These are phyloP conservation scores for Pegoplata infirma DNA, from an alignment of 2,888 invertebrate genomes.

Conservation along the genomic window DNA sequence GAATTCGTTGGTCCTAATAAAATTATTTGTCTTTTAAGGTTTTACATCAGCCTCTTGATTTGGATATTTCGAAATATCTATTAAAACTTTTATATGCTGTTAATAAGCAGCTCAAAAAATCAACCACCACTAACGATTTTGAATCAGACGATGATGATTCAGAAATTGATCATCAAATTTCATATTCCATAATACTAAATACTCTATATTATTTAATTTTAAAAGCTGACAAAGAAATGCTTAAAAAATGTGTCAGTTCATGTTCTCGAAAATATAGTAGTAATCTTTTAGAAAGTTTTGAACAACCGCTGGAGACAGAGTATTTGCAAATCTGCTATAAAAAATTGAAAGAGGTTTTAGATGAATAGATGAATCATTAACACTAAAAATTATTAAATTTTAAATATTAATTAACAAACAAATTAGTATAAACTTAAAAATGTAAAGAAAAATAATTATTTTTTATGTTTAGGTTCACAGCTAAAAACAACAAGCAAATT, in stretches of 20 bases:
- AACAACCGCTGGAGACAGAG: constrained; percentile 64
- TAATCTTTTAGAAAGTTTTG: constrained; percentile 41
- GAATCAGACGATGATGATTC: constrained; percentile 67
- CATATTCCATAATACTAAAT: constrained; percentile 63
- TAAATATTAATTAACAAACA: neutral
- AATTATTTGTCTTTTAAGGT: constrained; percentile 67
- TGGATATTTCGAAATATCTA: constrained; percentile 70
- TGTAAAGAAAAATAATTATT: too few species aligned
- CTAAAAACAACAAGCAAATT: too few species aligned
- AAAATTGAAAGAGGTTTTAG: constrained; percentile 56
- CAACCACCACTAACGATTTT: constrained; percentile 64
- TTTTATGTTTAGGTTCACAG: too few species aligned
- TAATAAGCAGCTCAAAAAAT: constrained; percentile 63
- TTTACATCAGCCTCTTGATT: constrained; percentile 74
- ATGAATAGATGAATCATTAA: constrained; percentile 34
- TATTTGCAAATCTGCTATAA: constrained; percentile 66
- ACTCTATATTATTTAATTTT: constrained; percentile 66
- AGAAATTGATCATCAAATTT: constrained; percentile 68
- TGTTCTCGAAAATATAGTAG: constrained; percentile 33
- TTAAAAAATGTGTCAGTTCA: constrained; percentile 35
- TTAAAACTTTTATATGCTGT: constrained; percentile 72
- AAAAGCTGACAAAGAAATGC: constrained; percentile 63
- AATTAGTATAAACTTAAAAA: too few species aligned
- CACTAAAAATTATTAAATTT: neutral
- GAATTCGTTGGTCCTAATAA: neutral